Conservation (phyloP, 2,797 vertebrate genomes). For the Knipowitschia caucasica region DNA sequence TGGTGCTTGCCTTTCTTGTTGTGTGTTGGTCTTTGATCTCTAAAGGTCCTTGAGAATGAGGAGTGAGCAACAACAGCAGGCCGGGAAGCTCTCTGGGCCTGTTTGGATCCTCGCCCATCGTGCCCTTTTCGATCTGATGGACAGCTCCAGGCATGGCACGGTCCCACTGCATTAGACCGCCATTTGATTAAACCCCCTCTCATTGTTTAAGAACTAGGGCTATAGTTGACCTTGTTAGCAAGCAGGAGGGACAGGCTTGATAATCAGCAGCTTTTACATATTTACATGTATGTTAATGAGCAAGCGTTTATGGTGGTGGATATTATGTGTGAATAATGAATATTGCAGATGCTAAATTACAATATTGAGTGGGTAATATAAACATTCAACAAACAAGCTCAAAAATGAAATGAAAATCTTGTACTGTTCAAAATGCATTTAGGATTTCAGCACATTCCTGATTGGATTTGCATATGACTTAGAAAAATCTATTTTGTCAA, state of each 20-base stretch:
- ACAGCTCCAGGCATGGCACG: conserved; percentile 72
- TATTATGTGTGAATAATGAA: conserved; percentile 17
- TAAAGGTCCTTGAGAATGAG: conserved; percentile 83
- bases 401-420: no score
- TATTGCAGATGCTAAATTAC: background rate
- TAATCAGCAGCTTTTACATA: conserved; percentile 38
- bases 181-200: conserved; percentile 63
- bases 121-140: conserved; percentile 75
- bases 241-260: conserved; percentile 31
- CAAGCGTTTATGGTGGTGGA: conserved; percentile 27
- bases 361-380: no score
- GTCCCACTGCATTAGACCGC: conserved; percentile 57
- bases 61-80: conserved; percentile 74
- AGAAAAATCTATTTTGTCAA: background rate
- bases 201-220: conserved; percentile 62
- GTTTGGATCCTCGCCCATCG: conserved; percentile 75
- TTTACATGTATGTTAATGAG: conserved; percentile 43
- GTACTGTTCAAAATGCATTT: background rate
- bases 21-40: conserved; percentile 79
- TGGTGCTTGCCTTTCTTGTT: conserved; percentile 65
- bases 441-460: background rate
- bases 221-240: conserved; percentile 63
- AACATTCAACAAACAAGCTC: no score
- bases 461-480: background rate
- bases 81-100: conserved; percentile 72